phyloP scores from a whole-genome alignment of 2,888 invertebrate genomes.

The Cheilosia vulpina region DNA sequence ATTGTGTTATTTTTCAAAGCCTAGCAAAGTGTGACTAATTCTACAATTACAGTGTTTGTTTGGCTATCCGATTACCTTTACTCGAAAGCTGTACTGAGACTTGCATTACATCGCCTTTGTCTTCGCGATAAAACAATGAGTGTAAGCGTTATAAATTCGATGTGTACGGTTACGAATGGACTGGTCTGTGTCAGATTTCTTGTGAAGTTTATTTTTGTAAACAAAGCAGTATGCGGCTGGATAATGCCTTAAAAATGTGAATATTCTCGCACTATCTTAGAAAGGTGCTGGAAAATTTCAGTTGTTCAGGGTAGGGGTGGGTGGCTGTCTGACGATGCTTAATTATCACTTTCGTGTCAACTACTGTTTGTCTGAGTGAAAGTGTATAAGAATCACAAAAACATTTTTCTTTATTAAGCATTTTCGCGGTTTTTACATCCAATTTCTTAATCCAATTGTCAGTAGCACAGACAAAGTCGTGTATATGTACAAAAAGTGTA shows the following conservation, averaged over 20 bases:
- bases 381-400: too few relatives aligned
- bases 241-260: too few relatives aligned
- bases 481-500: too few relatives aligned
- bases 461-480: too few relatives aligned
- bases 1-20: not conserved
- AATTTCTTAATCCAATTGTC: too few relatives aligned
- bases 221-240: not conserved
- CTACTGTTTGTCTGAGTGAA: too few relatives aligned
- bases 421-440: too few relatives aligned
- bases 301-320: too few relatives aligned
- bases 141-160: not conserved
- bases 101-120: not conserved
- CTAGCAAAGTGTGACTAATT: constrained; percentile 1
- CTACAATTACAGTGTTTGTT: constrained; percentile 2
- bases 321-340: too few relatives aligned
- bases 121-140: constrained; percentile 16
- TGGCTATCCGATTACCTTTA: constrained; percentile 24
- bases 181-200: not conserved
- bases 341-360: too few relatives aligned
- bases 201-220: not conserved
- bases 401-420: too few relatives aligned
- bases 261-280: not conserved
- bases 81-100: constrained; percentile 10
- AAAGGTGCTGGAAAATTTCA: too few relatives aligned
- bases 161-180: not conserved